Evolutionary conservation across 2,888 invertebrate species (phyloP), one percentile per base, ranked within the genome.

Genomic region (Temnothorax unifasciatus): DNA sequence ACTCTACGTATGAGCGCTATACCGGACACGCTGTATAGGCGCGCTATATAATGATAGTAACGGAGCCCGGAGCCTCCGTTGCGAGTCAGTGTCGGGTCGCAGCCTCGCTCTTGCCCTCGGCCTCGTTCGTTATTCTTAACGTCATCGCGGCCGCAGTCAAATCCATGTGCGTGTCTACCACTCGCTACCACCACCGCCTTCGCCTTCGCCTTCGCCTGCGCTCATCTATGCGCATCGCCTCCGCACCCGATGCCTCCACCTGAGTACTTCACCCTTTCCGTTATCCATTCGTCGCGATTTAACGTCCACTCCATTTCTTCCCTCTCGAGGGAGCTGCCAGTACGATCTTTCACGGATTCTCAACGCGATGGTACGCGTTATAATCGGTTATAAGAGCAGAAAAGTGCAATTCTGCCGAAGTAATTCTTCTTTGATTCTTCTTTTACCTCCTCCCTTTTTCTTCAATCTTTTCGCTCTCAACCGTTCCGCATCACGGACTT

Each of bases 71-170:
- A 84, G 83, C 87, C 87, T 83, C 25, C 71, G 75, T 41, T 59
- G 74, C 75, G 63, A 71, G 25, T 64, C 68, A 77, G 73, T 66
- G 87, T 52, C 83, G 83, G 73, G 84, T 87, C 85, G 76, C 85
- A 88, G 84, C 87, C 88, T 88, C 87, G 87, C 84, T 85, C 84
- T 88, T 88, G 85, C 87, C 88, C 88, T 85, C 87, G 85, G 71
- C 82, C 90, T 88, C 87, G 87, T 90, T 90, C 79, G 89, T 90
- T 90, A 90, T 88, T 90, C 89, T 88, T 90, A 88, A 87, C 85
- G 83, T 86, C 83, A 77, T 81, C 73, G 59, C 82, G 74, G 52
- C 74, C 81, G 84, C 83, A 61, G 71, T 84, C 88, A 75, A 87
- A 90, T 90, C 85, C 87, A 85, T 79, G 90, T 82, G 90, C 83